These are phyloP conservation scores for Andrena fulva DNA, from an alignment of 2,888 invertebrate genomes.

Conservation along the genomic window DNA sequence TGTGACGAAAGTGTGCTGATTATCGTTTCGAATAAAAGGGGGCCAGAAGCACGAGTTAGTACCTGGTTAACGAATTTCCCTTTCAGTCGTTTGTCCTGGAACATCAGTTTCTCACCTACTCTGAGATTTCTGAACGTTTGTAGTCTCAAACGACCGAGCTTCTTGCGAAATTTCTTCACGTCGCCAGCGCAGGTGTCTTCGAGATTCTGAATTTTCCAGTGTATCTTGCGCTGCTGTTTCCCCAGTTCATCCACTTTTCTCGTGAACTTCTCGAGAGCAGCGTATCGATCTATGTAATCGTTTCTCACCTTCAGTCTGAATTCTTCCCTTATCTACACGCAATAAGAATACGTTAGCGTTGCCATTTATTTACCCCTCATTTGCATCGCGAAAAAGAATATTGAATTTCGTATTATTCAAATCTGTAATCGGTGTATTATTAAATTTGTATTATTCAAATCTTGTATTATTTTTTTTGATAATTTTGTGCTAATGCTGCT, in stretches of 20 bases:
- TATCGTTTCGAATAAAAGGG: neutral
- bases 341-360: neutral
- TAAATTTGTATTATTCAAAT: neutral
- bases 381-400: neutral
- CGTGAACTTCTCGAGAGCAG: constrained; percentile 65
- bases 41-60: neutral
- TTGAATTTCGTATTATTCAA: too few species aligned
- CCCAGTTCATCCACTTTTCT: constrained; percentile 71
- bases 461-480: neutral
- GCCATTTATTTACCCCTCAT: neutral
- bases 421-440: too few species aligned
- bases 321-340: constrained; percentile 64
- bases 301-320: constrained; percentile 65
- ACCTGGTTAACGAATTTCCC: constrained; percentile 69
- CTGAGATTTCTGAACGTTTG: constrained; percentile 73
- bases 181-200: constrained; percentile 56
- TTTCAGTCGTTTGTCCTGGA: constrained; percentile 67
- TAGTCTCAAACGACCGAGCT: constrained; percentile 68
- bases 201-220: constrained; percentile 69
- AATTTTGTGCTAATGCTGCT: neutral
- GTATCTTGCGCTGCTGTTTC: constrained; percentile 64
- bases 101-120: constrained; percentile 70
- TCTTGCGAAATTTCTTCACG: constrained; percentile 64
- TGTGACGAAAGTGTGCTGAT: neutral
- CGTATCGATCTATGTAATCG: constrained; percentile 71